These are phyloP conservation scores for Lycodopsis pacificus DNA, from an alignment of 2,797 vertebrate species.

Conservation along the genomic window DNA sequence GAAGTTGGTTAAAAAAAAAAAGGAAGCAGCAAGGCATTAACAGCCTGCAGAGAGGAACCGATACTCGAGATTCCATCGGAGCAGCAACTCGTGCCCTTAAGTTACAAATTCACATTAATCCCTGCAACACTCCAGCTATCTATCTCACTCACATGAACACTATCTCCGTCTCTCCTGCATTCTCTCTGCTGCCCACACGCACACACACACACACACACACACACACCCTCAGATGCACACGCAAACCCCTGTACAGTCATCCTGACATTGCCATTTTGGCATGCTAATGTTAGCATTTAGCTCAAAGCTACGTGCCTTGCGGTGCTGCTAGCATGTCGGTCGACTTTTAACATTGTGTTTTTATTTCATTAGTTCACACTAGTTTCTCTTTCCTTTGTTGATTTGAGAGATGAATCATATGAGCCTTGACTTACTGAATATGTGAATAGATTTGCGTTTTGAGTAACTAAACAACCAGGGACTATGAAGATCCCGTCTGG, in stretches of 20 bases:
- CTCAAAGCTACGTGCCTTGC: constrained; percentile 4
- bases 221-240: constrained; percentile 2
- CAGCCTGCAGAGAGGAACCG: constrained; percentile 46
- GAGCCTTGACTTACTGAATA: not conserved
- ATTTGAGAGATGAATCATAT: constrained; percentile 13
- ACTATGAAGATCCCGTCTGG: not conserved
- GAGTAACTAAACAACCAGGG: constrained; percentile 7
- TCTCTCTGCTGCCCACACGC: constrained; percentile 15
- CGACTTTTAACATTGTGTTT: not conserved
- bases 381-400: not conserved
- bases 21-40: constrained; percentile 5
- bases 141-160: constrained; percentile 25
- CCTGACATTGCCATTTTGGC: not conserved
- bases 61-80: constrained; percentile 56
- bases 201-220: too few species aligned
- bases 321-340: not conserved
- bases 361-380: not conserved
- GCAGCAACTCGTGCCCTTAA: constrained; percentile 51
- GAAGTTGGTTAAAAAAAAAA: constrained; percentile 6
- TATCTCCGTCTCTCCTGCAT: constrained; percentile 28
- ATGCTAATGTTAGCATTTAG: constrained; percentile 8
- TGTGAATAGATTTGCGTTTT: not conserved
- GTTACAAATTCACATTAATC: constrained; percentile 64
- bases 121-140: constrained; percentile 36
- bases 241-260: too few species aligned